These are phyloP conservation scores for Aplysina aerophoba DNA, from an alignment of 37 sponge, comb jelly and placozoan species.

Conservation along the genomic window DNA sequence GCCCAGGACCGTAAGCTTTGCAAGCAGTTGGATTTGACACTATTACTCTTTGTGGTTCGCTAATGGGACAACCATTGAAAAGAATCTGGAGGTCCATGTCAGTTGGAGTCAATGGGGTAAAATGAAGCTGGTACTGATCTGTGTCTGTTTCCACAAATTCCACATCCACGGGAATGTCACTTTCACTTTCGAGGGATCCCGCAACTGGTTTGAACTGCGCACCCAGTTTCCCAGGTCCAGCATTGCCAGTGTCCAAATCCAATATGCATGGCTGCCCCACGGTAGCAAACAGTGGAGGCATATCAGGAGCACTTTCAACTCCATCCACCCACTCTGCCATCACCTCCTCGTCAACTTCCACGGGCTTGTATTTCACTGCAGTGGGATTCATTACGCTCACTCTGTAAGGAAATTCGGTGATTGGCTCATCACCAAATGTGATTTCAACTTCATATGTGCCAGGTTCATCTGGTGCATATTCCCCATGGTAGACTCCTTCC, in stretches of 20 bases:
- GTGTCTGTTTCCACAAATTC: slow-evolving; percentile 39
- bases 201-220: slow-evolving; percentile 20
- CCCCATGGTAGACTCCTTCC: neutral
- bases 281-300: slow-evolving; percentile 25
- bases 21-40: slow-evolving; percentile 22
- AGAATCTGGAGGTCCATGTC: neutral
- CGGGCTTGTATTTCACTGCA: slow-evolving; percentile 3
- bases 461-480: slow-evolving; percentile 66
- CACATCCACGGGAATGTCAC: slow-evolving; percentile 38
- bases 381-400: neutral
- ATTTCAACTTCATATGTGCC: slow-evolving; percentile 77
- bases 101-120: slow-evolving; percentile 44
- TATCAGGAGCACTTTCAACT: slow-evolving; percentile 4
- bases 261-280: slow-evolving; percentile 51
- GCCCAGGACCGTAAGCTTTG: slow-evolving; percentile 53
- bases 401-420: no score
- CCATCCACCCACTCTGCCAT: slow-evolving; percentile 20
- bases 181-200: neutral
- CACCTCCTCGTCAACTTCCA: slow-evolving; percentile 25
- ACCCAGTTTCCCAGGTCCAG: slow-evolving; percentile 61
- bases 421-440: slow-evolving; percentile 80
- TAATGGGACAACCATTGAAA: slow-evolving; percentile 2
- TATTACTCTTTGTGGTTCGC: slow-evolving; percentile 23
- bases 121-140: slow-evolving; percentile 60
- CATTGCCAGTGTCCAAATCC: slow-evolving; percentile 48